Percentiles rank a stretch among this genome's conserved stretches.
phyloP scores from a whole-genome alignment of 2,113 vertebrate species.

The Seriola dumerili region DNA sequence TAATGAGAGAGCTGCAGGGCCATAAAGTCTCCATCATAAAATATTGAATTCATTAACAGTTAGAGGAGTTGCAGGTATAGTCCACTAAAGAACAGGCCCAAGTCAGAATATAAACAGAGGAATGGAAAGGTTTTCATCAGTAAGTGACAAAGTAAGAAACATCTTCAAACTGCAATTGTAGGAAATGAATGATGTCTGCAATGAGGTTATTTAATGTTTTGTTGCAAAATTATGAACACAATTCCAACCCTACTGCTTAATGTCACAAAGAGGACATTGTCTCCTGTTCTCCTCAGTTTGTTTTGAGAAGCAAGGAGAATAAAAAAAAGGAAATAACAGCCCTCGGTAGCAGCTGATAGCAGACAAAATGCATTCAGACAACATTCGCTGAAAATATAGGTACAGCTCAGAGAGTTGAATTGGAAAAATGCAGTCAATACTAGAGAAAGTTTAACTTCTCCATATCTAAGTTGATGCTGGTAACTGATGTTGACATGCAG shows the following conservation, averaged over 20 bases:
- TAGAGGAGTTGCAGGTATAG: conserved; percentile 6
- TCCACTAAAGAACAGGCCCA: background rate
- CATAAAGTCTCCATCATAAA: conserved; percentile 43
- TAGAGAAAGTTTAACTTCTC: background rate
- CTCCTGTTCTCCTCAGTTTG: background rate
- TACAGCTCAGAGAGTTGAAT: background rate
- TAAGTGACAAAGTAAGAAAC: background rate
- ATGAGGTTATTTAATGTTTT: background rate
- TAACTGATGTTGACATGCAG: background rate
- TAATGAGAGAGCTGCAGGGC: conserved; percentile 54
- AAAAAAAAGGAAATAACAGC: background rate
- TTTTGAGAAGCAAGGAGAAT: conserved; percentile 23
- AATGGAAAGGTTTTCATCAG: background rate
- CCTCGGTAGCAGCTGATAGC: conserved; percentile 8
- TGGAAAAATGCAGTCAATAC: background rate
- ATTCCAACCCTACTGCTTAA: background rate
- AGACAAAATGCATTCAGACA: conserved; percentile 16
- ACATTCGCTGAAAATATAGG: conserved; percentile 1
- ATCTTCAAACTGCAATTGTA: background rate
- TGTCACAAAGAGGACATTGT: background rate
- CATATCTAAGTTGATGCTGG: background rate
- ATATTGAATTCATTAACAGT: conserved; percentile 57
- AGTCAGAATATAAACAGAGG: background rate
- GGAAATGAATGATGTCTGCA: background rate
- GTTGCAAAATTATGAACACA: background rate